Evolutionary conservation across 2,113 vertebrate genomes (phyloP).

Genomic region (Rhinoderma darwinii): DNA sequence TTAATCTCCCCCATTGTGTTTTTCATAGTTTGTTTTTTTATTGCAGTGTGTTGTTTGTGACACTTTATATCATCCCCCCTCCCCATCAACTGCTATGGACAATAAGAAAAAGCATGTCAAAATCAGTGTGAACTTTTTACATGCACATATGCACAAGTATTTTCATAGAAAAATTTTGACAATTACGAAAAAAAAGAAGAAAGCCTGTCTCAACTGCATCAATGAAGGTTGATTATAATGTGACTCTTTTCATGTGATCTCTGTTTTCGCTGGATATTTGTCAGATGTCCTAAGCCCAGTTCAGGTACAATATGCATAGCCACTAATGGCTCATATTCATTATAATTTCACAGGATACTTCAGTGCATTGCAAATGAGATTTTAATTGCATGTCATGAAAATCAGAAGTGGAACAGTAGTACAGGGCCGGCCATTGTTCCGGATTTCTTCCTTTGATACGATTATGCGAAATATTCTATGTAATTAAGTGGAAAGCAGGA

Average conservation of each 20-base stretch:
- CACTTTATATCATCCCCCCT: too few species aligned
- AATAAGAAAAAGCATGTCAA: background rate
- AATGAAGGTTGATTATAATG: background rate
- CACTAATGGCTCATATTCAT: background rate
- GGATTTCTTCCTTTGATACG: constrained; percentile 34
- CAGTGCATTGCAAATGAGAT: constrained; percentile 45
- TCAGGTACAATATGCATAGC: background rate
- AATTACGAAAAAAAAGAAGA: background rate
- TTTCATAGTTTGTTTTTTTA: too few species aligned
- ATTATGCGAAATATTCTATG: constrained; percentile 47
- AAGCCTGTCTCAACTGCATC: background rate
- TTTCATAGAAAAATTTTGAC: background rate
- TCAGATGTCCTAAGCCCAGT: background rate
- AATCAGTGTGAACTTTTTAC: background rate
- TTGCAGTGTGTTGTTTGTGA: too few species aligned
- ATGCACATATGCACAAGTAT: background rate
- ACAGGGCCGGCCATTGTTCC: constrained; percentile 41
- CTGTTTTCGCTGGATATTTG: background rate
- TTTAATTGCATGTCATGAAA: constrained; percentile 33
- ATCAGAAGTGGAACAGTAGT: constrained; percentile 18
- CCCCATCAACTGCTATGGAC: background rate
- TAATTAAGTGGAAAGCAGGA: constrained; percentile 51
- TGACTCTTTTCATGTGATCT: background rate
- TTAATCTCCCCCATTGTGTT: too few species aligned
- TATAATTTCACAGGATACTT: constrained; percentile 4